These are phyloP conservation scores for Drosophila willistoni DNA, from an alignment of 1,140 invertebrate genomes.

Conservation along the genomic window DNA sequence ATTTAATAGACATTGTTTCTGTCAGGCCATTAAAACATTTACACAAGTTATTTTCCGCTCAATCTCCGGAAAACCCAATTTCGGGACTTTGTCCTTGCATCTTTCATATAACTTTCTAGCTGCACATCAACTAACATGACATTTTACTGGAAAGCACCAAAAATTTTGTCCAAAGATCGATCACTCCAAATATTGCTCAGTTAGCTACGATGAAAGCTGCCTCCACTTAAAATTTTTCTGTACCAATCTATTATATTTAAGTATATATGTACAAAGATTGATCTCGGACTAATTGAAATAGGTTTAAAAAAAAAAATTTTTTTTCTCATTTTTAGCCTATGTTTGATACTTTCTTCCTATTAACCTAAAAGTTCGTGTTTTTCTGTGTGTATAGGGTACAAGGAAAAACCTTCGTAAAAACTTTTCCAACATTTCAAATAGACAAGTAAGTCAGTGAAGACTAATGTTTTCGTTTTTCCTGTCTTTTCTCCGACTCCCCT, in stretches of 20 bases:
- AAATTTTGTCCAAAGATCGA: background rate
- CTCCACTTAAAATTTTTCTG: too few relatives aligned
- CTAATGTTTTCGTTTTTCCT: slow-evolving; percentile 10
- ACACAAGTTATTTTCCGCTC: background rate
- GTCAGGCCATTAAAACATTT: slow-evolving; percentile 7
- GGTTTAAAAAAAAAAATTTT: too few relatives aligned
- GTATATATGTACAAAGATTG: too few relatives aligned
- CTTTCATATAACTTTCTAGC: background rate
- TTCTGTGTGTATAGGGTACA: background rate
- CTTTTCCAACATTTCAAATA: slow-evolving; percentile 1
- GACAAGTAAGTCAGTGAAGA: background rate
- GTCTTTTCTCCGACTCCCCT: background rate
- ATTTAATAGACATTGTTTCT: background rate
- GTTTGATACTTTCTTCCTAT: too few relatives aligned
- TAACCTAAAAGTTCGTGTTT: background rate
- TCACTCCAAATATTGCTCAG: background rate
- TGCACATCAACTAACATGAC: background rate
- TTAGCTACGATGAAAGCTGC: too few relatives aligned
- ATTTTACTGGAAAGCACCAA: background rate
- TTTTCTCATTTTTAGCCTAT: too few relatives aligned
- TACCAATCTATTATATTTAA: too few relatives aligned
- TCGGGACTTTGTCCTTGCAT: background rate
- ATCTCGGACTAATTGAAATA: too few relatives aligned
- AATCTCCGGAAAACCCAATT: background rate
- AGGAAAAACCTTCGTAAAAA: background rate